A percentile compares a stretch with the other conserved stretches of the same genome.
Conservation (phyloP, 2,113 vertebrate species). For the Prinia subflava region DNA sequence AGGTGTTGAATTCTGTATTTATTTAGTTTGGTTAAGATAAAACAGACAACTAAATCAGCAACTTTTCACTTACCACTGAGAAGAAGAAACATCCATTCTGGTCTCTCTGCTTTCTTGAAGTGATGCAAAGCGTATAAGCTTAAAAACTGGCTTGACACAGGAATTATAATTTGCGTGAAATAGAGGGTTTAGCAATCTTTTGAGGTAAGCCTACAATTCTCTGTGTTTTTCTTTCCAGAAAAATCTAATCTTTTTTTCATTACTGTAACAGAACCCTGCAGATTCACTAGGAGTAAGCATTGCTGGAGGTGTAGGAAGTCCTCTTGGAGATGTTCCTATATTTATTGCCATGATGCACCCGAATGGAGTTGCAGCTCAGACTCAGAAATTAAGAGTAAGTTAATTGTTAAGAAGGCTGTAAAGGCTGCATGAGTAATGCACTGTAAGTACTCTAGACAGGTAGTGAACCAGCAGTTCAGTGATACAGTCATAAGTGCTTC, state of each 20-base stretch:
- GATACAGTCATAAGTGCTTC: neutral
- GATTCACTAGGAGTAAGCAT: slow-evolving; percentile 94
- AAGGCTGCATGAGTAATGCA: neutral
- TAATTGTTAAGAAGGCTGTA: neutral
- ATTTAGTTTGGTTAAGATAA: neutral
- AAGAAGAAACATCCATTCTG: neutral
- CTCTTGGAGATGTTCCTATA: slow-evolving; percentile 93
- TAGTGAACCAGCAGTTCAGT: neutral
- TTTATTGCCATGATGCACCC: slow-evolving; percentile 99
- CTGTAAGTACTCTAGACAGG: neutral
- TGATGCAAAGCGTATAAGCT: neutral
- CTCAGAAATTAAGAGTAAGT: slow-evolving; percentile 89
- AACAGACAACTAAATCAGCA: neutral
- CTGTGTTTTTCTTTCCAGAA: neutral
- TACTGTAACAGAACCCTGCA: slow-evolving; percentile 71
- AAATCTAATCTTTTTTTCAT: neutral
- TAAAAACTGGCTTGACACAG: neutral
- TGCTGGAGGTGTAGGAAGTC: slow-evolving; percentile 95
- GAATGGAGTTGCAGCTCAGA: slow-evolving; percentile 90
- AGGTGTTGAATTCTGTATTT: neutral
- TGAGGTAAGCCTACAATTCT: neutral
- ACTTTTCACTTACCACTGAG: neutral
- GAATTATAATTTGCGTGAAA: neutral
- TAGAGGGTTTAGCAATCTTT: neutral
- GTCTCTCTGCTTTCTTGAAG: neutral